Conservation (phyloP, 2,797 vertebrate species). For the Lepilemur septentrionalis region DNA sequence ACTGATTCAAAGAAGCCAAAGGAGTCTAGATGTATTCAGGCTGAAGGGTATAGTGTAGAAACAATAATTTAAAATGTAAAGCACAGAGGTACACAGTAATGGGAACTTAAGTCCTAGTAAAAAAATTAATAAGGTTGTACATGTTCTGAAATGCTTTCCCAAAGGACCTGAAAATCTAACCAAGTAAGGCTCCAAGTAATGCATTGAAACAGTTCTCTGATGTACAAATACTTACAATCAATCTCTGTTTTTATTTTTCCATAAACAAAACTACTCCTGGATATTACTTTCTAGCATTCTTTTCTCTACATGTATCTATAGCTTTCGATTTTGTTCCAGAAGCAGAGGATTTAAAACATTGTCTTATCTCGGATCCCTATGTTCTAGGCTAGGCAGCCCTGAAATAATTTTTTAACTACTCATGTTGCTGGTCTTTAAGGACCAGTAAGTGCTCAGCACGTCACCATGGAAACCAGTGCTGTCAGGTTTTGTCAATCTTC, state of each 20-base stretch:
- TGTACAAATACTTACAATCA: background rate
- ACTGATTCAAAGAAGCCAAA: background rate
- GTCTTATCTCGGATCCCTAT: background rate
- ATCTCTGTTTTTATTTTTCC: background rate
- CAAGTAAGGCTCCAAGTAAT: background rate
- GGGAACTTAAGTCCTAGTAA: background rate
- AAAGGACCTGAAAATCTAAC: background rate
- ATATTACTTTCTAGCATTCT: background rate
- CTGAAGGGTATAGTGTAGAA: background rate
- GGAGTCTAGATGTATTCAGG: background rate
- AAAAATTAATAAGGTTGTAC: background rate
- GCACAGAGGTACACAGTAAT: background rate
- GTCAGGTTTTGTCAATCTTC: slow-evolving; percentile 4
- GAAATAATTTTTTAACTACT: slow-evolving; percentile 57
- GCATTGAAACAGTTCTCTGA: background rate
- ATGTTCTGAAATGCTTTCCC: background rate
- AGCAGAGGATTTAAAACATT: background rate
- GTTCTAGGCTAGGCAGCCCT: background rate
- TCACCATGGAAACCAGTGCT: slow-evolving; percentile 66
- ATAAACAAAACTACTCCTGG: background rate
- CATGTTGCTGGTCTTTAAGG: slow-evolving; percentile 39
- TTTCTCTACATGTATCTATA: background rate
- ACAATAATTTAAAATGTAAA: background rate
- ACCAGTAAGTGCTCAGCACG: background rate
- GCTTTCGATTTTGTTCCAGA: background rate